A percentile compares a stretch with the other conserved stretches of the same genome.
These are phyloP conservation scores for Cossypha heuglini DNA, from an alignment of 2,797 vertebrate species.

Conservation along the genomic window DNA sequence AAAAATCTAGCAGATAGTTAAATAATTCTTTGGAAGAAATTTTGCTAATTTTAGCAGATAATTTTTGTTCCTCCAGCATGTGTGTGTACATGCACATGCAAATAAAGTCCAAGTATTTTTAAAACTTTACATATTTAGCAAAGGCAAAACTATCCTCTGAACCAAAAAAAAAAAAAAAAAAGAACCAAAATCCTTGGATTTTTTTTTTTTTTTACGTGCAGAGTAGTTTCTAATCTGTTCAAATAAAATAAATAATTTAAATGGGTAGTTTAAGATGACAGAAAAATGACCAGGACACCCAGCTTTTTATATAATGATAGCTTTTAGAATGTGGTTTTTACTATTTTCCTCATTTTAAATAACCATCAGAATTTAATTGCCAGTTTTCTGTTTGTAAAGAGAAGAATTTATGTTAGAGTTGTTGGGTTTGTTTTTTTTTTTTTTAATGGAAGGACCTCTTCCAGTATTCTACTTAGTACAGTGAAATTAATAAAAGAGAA, in stretches of 20 bases:
- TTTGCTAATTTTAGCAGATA: not conserved
- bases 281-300: not conserved
- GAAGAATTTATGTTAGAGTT: not conserved
- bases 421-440: not conserved
- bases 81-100: not conserved
- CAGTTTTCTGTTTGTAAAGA: not conserved
- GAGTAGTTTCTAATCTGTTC: not conserved
- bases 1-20: not conserved
- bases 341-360: not conserved
- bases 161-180: too few species aligned
- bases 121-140: not conserved
- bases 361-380: not conserved
- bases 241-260: not conserved
- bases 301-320: not conserved
- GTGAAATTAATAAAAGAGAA: not conserved
- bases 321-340: not conserved
- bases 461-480: not conserved
- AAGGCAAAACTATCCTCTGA: not conserved
- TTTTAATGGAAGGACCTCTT: not conserved
- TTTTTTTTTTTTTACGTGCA: not conserved
- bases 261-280: not conserved
- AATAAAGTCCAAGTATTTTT: not conserved
- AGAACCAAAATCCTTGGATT: rapidly evolving
- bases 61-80: not conserved
- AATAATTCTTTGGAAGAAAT: not conserved